Conservation (phyloP, 2,113 vertebrate species). For the Meles meles region DNA sequence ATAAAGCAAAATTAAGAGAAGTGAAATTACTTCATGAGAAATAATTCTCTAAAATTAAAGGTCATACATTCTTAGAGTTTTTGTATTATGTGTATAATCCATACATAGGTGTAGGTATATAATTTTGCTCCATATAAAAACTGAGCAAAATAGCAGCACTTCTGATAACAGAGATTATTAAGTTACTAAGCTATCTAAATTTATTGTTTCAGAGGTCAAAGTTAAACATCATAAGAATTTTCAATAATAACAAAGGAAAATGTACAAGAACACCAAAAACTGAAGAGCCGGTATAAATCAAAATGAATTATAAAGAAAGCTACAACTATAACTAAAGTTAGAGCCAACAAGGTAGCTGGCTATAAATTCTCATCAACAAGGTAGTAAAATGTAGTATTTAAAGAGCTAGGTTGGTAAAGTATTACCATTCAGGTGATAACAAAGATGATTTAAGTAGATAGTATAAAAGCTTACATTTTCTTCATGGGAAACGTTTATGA, state of each 20-base stretch:
- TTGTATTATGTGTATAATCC: background rate
- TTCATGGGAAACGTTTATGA: background rate
- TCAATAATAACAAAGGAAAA: constrained; percentile 7
- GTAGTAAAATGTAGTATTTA: background rate
- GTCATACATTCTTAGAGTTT: background rate
- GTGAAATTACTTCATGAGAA: background rate
- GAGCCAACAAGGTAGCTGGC: background rate
- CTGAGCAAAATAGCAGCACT: background rate
- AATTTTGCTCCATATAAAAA: background rate
- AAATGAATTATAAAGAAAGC: constrained; percentile 22
- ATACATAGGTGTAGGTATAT: background rate
- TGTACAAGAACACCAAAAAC: background rate
- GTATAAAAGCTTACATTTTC: background rate
- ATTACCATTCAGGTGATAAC: background rate
- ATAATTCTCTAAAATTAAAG: constrained; percentile 37
- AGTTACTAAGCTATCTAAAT: background rate
- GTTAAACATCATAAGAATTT: constrained; percentile 14
- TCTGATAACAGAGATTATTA: background rate
- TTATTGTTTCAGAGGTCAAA: constrained; percentile 13
- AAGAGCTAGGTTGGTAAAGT: background rate
- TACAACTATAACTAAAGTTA: background rate
- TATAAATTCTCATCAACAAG: background rate
- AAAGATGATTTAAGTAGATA: constrained; percentile 3
- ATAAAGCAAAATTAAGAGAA: background rate
- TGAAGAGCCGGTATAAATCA: background rate